Conservation (phyloP, 2,888 invertebrate genomes). For the Drosophila quasianomalipes region DNA sequence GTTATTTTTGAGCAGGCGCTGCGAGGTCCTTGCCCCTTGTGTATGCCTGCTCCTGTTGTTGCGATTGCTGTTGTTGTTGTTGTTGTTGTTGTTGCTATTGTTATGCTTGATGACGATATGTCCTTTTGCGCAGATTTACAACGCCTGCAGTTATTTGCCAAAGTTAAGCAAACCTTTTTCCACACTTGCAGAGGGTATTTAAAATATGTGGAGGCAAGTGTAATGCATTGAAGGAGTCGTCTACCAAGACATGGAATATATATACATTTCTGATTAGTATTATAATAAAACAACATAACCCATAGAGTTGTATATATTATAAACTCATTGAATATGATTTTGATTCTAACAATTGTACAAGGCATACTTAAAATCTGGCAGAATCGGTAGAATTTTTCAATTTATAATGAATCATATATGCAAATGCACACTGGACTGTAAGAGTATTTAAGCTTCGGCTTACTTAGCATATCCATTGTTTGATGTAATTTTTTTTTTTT, state of each 20-base stretch:
- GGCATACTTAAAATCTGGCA: neutral
- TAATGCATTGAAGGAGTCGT: neutral
- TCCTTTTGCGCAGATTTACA: constrained; percentile 62
- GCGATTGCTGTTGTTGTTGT: constrained; percentile 20
- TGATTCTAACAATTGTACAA: neutral
- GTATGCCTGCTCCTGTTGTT: neutral
- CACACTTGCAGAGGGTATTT: neutral
- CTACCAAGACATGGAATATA: neutral
- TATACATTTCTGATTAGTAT: neutral
- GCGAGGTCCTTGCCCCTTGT: constrained; percentile 8
- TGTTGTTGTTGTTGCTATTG: constrained; percentile 41
- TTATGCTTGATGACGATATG: constrained; percentile 58
- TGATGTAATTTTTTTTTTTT: neutral
- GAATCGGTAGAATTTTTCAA: neutral
- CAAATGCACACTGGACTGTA: neutral
- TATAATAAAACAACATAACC: neutral
- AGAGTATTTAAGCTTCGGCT: neutral
- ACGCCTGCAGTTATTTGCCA: constrained; percentile 78
- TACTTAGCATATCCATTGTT: neutral
- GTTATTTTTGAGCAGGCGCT: constrained; percentile 59
- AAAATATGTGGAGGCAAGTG: neutral
- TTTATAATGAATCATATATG: neutral
- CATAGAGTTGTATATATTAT: neutral
- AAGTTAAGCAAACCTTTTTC: constrained; percentile 73
- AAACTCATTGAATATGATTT: neutral